Conservation (phyloP, 35 echinoderm and acorn worm genomes). For the Heliocidaris tuberculata region DNA sequence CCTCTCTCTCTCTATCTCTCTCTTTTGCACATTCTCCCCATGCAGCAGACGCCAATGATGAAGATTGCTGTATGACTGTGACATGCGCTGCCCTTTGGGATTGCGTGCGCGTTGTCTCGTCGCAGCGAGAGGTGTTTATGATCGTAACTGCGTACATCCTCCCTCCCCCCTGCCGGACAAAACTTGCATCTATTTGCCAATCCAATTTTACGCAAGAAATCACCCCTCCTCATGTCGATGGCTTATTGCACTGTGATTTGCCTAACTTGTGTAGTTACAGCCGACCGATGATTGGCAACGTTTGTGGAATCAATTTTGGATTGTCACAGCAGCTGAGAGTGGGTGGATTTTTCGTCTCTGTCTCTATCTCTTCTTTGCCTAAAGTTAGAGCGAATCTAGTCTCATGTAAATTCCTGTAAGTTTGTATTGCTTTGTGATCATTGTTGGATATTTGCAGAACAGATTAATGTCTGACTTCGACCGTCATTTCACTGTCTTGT, state of each 20-base stretch:
- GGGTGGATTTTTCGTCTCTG: background rate
- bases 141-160: conserved; percentile 10
- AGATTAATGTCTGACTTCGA: background rate
- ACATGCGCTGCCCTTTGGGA: background rate
- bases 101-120: background rate
- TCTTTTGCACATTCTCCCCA: background rate
- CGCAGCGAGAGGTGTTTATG: background rate
- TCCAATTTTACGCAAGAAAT: conserved; percentile 12
- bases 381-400: background rate
- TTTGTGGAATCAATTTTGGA: background rate
- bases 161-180: background rate
- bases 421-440: background rate
- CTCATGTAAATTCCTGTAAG: background rate
- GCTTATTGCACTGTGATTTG: background rate
- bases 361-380: background rate
- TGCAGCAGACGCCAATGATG: background rate
- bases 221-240: background rate
- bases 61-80: background rate
- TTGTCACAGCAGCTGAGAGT: background rate
- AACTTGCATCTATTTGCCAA: conserved; percentile 1
- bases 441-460: background rate
- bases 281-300: background rate
- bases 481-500: background rate
- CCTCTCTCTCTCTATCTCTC: background rate
- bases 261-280: background rate